These are phyloP conservation scores for Merodon equestris DNA, from an alignment of 2,888 invertebrate genomes.

Conservation along the genomic window DNA sequence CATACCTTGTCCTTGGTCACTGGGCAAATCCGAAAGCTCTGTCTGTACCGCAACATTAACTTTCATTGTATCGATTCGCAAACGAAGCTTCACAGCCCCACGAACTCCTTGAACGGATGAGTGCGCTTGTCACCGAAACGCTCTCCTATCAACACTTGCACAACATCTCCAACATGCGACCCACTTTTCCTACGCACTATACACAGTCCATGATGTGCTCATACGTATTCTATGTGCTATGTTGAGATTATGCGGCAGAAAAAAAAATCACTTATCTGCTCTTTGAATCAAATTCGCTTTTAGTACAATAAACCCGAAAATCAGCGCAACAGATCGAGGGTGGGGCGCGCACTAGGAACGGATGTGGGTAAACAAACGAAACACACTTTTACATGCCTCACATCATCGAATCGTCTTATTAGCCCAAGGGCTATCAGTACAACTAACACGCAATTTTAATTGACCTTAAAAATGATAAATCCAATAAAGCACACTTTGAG, in stretches of 20 bases:
- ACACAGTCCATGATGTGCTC: no score
- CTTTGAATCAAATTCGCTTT: conserved; percentile 18
- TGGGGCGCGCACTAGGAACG: conserved; percentile 30
- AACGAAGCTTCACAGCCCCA: neutral
- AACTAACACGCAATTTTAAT: conserved; percentile 32
- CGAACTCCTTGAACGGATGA: neutral
- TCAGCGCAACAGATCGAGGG: neutral
- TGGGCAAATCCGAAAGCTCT: conserved; percentile 75
- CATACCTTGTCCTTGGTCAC: conserved; percentile 62
- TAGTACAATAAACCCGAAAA: neutral
- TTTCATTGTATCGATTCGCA: conserved; percentile 70
- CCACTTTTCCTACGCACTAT: conserved; percentile 33
- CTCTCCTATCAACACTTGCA: conserved; percentile 14
- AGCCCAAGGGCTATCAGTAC: neutral
- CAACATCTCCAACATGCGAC: conserved; percentile 21
- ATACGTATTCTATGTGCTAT: neutral
- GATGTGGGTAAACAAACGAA: conserved; percentile 21
- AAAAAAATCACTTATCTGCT: conserved; percentile 24
- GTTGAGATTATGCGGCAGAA: no score
- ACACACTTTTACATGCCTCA: conserved; percentile 16
- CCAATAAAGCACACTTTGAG: no score
- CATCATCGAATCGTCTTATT: conserved; percentile 19
- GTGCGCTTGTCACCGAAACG: neutral
- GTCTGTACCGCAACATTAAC: conserved; percentile 77
- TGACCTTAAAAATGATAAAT: conserved; percentile 39